These are phyloP conservation scores for Zosterops hypoxanthus DNA, from an alignment of 2,113 vertebrate species.

Conservation along the genomic window DNA sequence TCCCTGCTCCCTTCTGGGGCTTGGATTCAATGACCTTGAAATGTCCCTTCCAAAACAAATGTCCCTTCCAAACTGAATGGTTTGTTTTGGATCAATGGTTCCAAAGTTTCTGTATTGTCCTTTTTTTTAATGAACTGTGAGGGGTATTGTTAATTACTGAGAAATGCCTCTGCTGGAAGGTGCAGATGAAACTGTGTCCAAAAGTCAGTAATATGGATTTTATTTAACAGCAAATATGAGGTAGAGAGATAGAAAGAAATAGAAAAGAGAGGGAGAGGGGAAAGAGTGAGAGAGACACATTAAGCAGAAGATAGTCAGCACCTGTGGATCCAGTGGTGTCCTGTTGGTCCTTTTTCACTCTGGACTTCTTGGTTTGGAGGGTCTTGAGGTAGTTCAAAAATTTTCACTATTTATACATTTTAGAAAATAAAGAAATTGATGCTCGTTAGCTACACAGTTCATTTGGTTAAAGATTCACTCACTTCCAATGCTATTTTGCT, in stretches of 20 bases:
- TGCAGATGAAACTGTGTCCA: neutral
- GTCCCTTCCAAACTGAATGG: neutral
- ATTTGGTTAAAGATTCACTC: neutral
- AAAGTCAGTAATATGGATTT: neutral
- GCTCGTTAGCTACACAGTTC: neutral
- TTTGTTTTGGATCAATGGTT: too few species aligned
- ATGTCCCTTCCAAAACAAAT: neutral
- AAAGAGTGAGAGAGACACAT: neutral
- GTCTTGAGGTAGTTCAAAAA: neutral
- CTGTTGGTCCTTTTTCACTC: neutral
- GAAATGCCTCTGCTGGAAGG: neutral
- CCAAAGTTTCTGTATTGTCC: neutral
- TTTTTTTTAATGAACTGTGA: neutral
- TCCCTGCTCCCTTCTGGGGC: neutral
- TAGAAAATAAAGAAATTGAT: neutral
- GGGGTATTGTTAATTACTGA: neutral
- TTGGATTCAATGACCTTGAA: neutral
- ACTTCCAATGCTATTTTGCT: neutral
- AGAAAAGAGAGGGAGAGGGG: neutral
- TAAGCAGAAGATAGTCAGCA: neutral
- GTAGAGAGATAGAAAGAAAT: neutral
- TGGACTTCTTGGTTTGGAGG: neutral
- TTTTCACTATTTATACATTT: neutral
- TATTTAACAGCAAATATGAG: neutral
- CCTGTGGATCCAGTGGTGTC: neutral